These are phyloP conservation scores for Scaptomyza reducta DNA, from an alignment of 2,888 invertebrate genomes.

Conservation along the genomic window DNA sequence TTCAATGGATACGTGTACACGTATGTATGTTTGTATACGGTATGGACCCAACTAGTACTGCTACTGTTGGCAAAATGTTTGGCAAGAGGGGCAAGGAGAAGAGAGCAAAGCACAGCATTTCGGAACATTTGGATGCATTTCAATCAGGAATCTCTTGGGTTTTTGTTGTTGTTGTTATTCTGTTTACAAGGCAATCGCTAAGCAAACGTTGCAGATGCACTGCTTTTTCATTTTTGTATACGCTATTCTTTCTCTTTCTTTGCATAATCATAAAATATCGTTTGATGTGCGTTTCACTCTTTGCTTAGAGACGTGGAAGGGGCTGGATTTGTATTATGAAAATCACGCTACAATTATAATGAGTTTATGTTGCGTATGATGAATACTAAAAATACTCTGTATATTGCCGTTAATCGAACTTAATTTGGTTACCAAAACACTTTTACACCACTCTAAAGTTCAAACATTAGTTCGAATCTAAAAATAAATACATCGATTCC, in stretches of 20 bases:
- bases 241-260: constrained; percentile 11
- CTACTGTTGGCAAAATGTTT: constrained; percentile 17
- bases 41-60: constrained; percentile 14
- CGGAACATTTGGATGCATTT: constrained; percentile 5
- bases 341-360: constrained; percentile 3
- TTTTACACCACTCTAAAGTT: too few species aligned
- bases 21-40: background rate
- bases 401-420: too few species aligned
- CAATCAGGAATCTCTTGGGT: constrained; percentile 6
- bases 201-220: constrained; percentile 26
- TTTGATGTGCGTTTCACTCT: constrained; percentile 1
- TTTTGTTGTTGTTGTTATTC: constrained; percentile 2
- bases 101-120: constrained; percentile 20
- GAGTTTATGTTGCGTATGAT: background rate
- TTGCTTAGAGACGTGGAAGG: too few species aligned
- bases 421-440: too few species aligned
- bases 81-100: background rate
- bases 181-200: constrained; percentile 27
- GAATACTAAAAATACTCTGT: background rate
- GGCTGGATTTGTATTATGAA: constrained; percentile 12
- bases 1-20: constrained; percentile 33
- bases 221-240: constrained; percentile 3
- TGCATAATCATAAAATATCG: constrained; percentile 48
- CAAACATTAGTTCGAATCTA: too few species aligned
- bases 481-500: too few species aligned